A percentile compares a stretch with the other conserved stretches of the same genome.
Conservation (phyloP, 2,113 vertebrate genomes). For the Pseudois nayaur region DNA sequence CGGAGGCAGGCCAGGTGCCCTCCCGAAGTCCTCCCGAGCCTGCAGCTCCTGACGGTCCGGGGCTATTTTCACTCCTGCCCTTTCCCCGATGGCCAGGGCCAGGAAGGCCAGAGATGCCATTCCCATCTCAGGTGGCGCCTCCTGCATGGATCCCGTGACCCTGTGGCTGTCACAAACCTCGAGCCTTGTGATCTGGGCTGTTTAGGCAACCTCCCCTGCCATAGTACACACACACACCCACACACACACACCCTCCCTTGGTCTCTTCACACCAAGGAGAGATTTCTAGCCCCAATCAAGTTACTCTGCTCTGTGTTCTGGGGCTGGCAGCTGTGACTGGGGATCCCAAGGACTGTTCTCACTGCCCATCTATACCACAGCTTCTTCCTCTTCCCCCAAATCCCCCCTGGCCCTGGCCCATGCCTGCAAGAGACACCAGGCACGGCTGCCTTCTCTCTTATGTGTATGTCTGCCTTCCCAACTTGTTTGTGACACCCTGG, state of each 20-base stretch:
- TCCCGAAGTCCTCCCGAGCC: not conserved
- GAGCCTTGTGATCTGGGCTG: slow-evolving; percentile 49
- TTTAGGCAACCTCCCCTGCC: not conserved
- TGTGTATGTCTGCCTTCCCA: fast-evolving
- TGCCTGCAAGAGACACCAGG: not conserved
- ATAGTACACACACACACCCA: not conserved
- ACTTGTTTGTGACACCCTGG: not conserved
- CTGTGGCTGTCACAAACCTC: not conserved
- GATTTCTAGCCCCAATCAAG: not conserved
- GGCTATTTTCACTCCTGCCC: slow-evolving; percentile 55
- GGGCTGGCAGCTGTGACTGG: not conserved
- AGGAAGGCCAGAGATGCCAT: not conserved
- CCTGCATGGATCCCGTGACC: not conserved
- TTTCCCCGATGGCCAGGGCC: slow-evolving; percentile 26
- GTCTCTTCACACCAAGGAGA: not conserved
- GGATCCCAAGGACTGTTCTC: not conserved
- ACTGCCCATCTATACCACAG: not conserved
- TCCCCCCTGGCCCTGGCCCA: not conserved
- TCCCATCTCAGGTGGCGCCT: not conserved
- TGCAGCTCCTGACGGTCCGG: not conserved
- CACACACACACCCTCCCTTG: not conserved
- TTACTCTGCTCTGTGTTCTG: not conserved
- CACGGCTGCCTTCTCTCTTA: not conserved
- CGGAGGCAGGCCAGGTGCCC: not conserved
- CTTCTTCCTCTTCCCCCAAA: not conserved